These are phyloP conservation scores for Archocentrus centrarchus DNA, from an alignment of 2,113 vertebrate genomes.

Conservation along the genomic window DNA sequence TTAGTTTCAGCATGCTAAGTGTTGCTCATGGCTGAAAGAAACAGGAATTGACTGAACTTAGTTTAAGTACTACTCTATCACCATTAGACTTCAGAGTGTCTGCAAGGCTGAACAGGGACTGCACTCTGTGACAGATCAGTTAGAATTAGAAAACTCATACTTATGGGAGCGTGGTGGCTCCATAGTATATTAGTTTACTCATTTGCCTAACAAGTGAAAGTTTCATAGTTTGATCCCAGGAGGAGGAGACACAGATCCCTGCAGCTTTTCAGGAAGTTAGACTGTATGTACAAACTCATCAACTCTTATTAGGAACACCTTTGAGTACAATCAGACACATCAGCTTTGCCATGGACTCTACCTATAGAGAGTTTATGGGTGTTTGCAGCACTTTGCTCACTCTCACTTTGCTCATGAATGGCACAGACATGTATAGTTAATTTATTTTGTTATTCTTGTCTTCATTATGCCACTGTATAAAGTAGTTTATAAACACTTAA, in stretches of 20 bases:
- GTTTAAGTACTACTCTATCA: not conserved
- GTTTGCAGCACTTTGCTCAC: too few relatives aligned
- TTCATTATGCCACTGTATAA: too few relatives aligned
- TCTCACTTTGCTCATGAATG: too few relatives aligned
- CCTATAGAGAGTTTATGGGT: not conserved
- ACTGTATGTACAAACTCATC: too few relatives aligned
- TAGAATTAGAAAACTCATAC: not conserved
- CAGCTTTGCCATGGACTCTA: not conserved
- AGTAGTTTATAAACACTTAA: too few relatives aligned
- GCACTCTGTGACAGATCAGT: not conserved
- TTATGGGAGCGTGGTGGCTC: not conserved
- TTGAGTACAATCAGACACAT: not conserved
- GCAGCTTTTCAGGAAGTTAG: not conserved
- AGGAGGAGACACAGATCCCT: not conserved
- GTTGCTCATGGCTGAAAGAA: not conserved
- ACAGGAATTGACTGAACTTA: not conserved
- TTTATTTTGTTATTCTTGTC: too few relatives aligned
- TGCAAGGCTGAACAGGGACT: not conserved
- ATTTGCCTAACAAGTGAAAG: not conserved
- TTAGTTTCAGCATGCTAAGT: constrained; percentile 30
- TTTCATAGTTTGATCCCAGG: not conserved
- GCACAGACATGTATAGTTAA: too few relatives aligned
- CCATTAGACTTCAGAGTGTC: not conserved
- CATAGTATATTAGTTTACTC: not conserved
- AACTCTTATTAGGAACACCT: not conserved